Percentiles rank a stretch among this genome's conserved stretches.
Conservation (phyloP, 2,888 invertebrate species). For the Eupithecia centaureata region DNA sequence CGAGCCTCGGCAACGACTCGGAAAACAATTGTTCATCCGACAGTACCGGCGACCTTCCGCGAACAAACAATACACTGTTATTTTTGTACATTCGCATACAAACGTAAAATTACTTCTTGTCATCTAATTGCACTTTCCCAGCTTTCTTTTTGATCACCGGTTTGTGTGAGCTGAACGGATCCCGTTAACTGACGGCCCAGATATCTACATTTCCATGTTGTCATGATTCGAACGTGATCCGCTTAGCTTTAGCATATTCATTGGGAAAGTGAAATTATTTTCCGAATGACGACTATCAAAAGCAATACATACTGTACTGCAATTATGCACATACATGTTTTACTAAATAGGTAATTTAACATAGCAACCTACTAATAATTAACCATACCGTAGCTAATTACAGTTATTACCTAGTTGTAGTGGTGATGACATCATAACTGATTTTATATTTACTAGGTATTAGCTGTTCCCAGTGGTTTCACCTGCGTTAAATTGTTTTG, state of each 20-base stretch:
- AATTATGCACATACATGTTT: neutral
- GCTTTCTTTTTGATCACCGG: slow-evolving; percentile 74
- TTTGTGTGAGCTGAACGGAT: slow-evolving; percentile 58
- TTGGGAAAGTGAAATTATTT: slow-evolving; percentile 43
- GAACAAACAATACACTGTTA: slow-evolving; percentile 33
- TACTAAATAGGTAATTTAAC: neutral
- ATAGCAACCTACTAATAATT: slow-evolving; percentile 1
- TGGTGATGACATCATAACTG: neutral
- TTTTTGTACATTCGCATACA: slow-evolving; percentile 37
- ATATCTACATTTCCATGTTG: slow-evolving; percentile 66
- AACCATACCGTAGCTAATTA: slow-evolving; percentile 1
- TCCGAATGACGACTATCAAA: slow-evolving; percentile 33
- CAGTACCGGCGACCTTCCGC: slow-evolving; percentile 44
- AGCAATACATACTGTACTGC: neutral
- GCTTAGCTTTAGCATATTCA: slow-evolving; percentile 37
- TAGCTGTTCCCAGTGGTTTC: too few relatives aligned
- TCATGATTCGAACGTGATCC: slow-evolving; percentile 48
- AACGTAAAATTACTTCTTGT: slow-evolving; percentile 52
- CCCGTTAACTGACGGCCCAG: slow-evolving; percentile 75
- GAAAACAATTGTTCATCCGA: slow-evolving; percentile 47
- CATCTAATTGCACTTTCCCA: slow-evolving; percentile 76
- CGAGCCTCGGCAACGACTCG: slow-evolving; percentile 47
- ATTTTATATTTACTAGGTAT: neutral
- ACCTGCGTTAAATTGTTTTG: too few relatives aligned
- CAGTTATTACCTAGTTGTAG: neutral